phyloP scores from a whole-genome alignment of 1,140 invertebrate species.

The Solenopsis invicta region DNA sequence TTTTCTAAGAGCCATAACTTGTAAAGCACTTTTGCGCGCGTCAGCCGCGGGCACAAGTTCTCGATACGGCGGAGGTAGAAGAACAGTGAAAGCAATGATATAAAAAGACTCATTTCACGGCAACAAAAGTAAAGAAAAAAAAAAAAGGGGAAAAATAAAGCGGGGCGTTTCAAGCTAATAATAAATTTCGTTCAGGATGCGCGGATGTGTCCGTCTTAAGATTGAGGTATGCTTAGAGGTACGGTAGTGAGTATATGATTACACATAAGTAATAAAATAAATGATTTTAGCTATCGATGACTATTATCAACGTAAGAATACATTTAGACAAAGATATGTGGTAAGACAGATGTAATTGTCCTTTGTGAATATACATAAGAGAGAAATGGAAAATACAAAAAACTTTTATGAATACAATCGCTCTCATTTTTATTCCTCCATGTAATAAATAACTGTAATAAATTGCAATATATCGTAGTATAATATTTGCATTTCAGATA shows the following conservation, averaged over 20 bases:
- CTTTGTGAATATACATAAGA: slow-evolving; percentile 87
- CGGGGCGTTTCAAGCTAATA: slow-evolving; percentile 38
- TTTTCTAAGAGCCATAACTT: slow-evolving; percentile 79
- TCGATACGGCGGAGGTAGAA: slow-evolving; percentile 4
- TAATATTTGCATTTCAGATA: not conserved
- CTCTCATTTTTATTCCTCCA: slow-evolving; percentile 47
- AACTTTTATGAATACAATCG: slow-evolving; percentile 85
- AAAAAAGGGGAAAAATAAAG: slow-evolving; percentile 14
- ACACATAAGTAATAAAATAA: slow-evolving; percentile 79
- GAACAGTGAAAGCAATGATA: slow-evolving; percentile 71
- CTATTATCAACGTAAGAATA: slow-evolving; percentile 84
- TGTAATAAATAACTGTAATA: not conserved
- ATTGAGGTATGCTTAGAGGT: slow-evolving; percentile 80
- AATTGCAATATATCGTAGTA: not conserved
- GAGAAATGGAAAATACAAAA: slow-evolving; percentile 86
- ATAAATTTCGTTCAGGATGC: slow-evolving; percentile 68
- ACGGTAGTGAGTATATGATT: slow-evolving; percentile 77
- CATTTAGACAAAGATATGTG: slow-evolving; percentile 84
- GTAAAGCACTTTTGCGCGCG: slow-evolving; percentile 67
- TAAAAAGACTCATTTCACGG: slow-evolving; percentile 51
- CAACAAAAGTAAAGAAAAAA: slow-evolving; percentile 1
- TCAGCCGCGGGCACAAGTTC: slow-evolving; percentile 49
- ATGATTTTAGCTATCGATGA: slow-evolving; percentile 81
- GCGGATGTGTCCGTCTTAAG: slow-evolving; percentile 49
- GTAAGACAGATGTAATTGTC: slow-evolving; percentile 86